Evolutionary conservation across 2,888 invertebrate genomes (phyloP).

Genomic region (Apamea monoglypha): DNA sequence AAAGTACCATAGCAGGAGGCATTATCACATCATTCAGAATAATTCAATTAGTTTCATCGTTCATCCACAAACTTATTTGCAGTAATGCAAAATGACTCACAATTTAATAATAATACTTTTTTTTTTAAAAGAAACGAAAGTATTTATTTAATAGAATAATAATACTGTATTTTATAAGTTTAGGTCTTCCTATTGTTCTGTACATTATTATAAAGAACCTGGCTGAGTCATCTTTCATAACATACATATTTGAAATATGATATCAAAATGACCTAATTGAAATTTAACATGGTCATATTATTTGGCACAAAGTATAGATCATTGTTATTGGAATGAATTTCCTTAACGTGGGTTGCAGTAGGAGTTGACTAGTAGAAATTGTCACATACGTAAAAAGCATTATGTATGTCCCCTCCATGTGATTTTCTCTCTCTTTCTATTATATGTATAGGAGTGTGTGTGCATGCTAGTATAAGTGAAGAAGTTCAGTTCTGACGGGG

Average conservation of each 20-base stretch:
- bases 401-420: too few species aligned
- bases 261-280: not conserved
- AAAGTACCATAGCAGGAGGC: not conserved
- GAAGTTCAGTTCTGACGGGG: too few species aligned
- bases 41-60: constrained; percentile 1
- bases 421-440: too few species aligned
- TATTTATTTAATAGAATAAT: too few species aligned
- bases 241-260: not conserved
- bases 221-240: constrained; percentile 16
- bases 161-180: constrained; percentile 18
- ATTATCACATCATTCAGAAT: not conserved
- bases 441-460: too few species aligned
- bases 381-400: too few species aligned
- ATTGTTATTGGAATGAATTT: not conserved
- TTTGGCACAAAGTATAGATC: not conserved
- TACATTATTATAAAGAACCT: not conserved
- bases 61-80: not conserved
- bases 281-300: not conserved
- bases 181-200: constrained; percentile 20
- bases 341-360: not conserved
- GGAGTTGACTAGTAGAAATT: not conserved
- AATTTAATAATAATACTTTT: constrained; percentile 1
- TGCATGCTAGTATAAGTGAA: too few species aligned
- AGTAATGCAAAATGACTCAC: constrained; percentile 11
- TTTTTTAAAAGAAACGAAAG: too few species aligned